phyloP scores from a whole-genome alignment of 2,797 vertebrate genomes.

The Channallabes apus region DNA sequence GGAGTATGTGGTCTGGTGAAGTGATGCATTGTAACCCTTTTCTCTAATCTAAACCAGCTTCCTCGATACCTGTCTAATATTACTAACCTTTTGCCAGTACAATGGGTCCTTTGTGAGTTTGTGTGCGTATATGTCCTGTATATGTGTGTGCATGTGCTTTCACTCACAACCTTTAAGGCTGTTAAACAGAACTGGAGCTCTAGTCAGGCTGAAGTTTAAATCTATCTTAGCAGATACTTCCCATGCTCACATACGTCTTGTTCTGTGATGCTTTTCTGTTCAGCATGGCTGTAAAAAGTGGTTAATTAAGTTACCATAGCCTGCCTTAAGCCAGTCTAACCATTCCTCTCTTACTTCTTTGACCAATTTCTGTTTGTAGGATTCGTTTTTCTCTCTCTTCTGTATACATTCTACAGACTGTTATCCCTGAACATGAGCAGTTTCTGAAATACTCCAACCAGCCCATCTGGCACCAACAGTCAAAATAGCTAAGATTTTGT shows the following conservation, averaged over 20 bases:
- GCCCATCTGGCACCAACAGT: neutral
- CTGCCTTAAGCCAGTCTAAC: neutral
- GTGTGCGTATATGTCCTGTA: slow-evolving; percentile 23
- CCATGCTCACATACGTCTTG: neutral
- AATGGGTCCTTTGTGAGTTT: slow-evolving; percentile 38
- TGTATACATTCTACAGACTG: neutral
- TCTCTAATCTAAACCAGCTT: slow-evolving; percentile 38
- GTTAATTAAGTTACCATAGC: neutral
- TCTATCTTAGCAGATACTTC: slow-evolving; percentile 26
- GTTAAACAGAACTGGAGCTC: slow-evolving; percentile 33
- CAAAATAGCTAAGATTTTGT: neutral
- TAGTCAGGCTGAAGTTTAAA: slow-evolving; percentile 7
- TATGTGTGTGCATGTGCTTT: slow-evolving; percentile 19
- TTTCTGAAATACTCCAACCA: neutral
- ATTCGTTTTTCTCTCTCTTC: neutral
- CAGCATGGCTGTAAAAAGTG: neutral
- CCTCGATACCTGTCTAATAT: slow-evolving; percentile 62
- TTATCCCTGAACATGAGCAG: neutral
- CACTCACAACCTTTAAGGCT: slow-evolving; percentile 35
- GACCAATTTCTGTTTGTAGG: neutral
- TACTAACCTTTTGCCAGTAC: slow-evolving; percentile 61
- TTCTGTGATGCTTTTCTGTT: neutral
- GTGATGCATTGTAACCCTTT: slow-evolving; percentile 49
- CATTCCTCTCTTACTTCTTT: neutral
- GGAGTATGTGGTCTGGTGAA: slow-evolving; percentile 37